phyloP scores from a whole-genome alignment of 1,140 invertebrate genomes.

The Drosophila albomicans region DNA sequence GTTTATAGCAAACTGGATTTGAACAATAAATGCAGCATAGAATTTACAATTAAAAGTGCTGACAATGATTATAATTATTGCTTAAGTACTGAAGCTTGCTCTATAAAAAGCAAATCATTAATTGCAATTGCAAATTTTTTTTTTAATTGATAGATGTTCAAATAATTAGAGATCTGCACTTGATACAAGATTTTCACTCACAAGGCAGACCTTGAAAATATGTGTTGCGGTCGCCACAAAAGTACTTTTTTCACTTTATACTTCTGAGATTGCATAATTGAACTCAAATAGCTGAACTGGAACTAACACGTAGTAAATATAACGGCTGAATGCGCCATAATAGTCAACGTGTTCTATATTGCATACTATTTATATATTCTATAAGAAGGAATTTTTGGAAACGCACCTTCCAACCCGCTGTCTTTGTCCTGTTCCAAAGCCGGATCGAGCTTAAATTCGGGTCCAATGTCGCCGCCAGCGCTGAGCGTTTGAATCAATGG shows the following conservation, averaged over 20 bases:
- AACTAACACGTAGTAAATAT: constrained; percentile 60
- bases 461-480: constrained; percentile 67
- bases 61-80: neutral
- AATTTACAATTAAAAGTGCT: neutral
- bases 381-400: neutral
- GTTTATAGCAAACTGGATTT: neutral
- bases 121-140: neutral
- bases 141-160: neutral
- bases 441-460: constrained; percentile 54
- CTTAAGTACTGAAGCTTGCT: constrained; percentile 4
- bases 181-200: constrained; percentile 14
- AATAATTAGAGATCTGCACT: constrained; percentile 19
- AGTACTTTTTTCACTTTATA: neutral
- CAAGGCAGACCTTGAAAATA: constrained; percentile 21
- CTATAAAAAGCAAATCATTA: constrained; percentile 8
- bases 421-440: constrained; percentile 1
- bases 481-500: constrained; percentile 67
- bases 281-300: constrained; percentile 24
- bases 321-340: constrained; percentile 35
- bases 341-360: neutral
- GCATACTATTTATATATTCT: neutral
- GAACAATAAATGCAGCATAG: neutral
- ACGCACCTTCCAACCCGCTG: constrained; percentile 57
- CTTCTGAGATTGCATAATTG: constrained; percentile 53
- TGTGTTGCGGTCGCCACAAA: neutral